Base-by-base conservation (phyloP, 2,888 invertebrate genomes). In the Noctua janthe region DNA sequence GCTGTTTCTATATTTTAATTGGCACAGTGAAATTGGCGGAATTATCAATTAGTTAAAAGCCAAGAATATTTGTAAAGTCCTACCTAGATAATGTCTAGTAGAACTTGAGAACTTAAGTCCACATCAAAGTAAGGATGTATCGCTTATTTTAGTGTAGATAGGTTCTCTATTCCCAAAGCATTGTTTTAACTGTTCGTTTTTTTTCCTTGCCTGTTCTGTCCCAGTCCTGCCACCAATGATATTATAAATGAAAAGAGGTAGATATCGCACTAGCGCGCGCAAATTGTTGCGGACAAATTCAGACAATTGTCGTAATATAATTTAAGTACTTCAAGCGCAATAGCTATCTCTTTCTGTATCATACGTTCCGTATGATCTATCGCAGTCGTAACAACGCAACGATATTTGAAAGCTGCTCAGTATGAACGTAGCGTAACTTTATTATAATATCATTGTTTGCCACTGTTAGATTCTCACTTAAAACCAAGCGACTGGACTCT, bases 1-100 rank as follows among this genome's bases (percentile, higher is more conserved):
- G 66, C 47, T 10, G n/a, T 35, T 49, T 49, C 23, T 80, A 15
- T 74, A 49, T 75, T 74, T 54, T 56, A 62, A 64, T 71, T 71
- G n/a, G 3, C 8, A 7, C 6, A 13, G 8, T 62, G 56, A 74
- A 29, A n/a, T 54, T 67, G n/a, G 29, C 23, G 15, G 10, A 35
- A 67, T 17, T 49, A 56, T 72, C 29, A 66, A 23, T 71, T 7
- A 1, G 66, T 39, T 4, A 62, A 20, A 47, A n/a, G 51, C 11
- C 35, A 43, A 17, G 3, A 35, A 67, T 4, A 6, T 78, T 76
- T 23, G 29, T 35, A 8, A 47, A 76, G 17, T 39, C 1, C 1
- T 23, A 23, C 17, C 10, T 54, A 10, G 20, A 13, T 59, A 35
- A 13, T 17, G 13, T n/a, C 13, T 4, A 75, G 17, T 2, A 11